Base-by-base conservation (phyloP, 2,888 invertebrate species). In the Himalopsyche anomala region DNA sequence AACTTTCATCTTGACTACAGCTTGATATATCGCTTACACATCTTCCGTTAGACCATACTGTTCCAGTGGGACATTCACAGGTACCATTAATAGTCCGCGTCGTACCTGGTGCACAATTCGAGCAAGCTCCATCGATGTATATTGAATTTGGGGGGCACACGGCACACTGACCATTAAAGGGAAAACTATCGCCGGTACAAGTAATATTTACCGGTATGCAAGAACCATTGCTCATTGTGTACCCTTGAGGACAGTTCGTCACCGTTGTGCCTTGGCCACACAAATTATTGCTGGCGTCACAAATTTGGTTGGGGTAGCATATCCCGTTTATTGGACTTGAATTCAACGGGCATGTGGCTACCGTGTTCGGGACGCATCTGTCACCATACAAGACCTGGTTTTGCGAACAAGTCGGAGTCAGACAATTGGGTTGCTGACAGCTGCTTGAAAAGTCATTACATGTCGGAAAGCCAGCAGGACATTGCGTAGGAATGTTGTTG, bases 301-400 rank as follows among this genome's bases (percentile, higher is more conserved):
- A 86, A 11, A 36, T 55, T 17, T 54, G 54, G 11, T 42, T 8
- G 36, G 15, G 42, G 38, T 81, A 42, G 62, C 87, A 87, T 15
- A 69, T 15, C 4, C 87, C 86, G 17, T 80, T 84, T 36, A 80
- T 40, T 15, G 42, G 42, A 9, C 4, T 17, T 5, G 69, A 80
- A 17, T 56, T 56, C 9, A 28, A 4, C 5, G 87, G 86, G 80
- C 88, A 88, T 8, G 82, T 80, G 3, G 86, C 87, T 5, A 86
- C 56, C 5, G 62, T n/a, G 6, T 45, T 19, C 5, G 85, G 38
- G 17, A 69, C 85, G 82, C 88, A 88, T 3, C 80, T 69, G 5
- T 83, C 87, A 28, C 82, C 80, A 42, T 56, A 84, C 17, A 81
- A 42, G 15, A 88, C 55, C 28, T 55, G 54, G 28, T 62, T 51